These are phyloP conservation scores for Ageneiosus marmoratus DNA, from an alignment of 2,113 vertebrate species.

Conservation along the genomic window DNA sequence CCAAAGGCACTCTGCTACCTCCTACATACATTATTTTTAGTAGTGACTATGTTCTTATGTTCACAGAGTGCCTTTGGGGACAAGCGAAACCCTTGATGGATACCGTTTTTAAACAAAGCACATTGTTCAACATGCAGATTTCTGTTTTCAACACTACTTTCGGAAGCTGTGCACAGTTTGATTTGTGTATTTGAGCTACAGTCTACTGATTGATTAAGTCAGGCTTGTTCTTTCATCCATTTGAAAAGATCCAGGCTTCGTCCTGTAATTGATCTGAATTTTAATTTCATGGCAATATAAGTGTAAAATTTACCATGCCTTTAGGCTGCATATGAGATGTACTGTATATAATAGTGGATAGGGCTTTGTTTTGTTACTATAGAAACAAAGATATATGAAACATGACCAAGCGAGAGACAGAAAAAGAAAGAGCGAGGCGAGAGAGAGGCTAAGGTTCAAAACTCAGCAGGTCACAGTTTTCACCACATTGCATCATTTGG, in stretches of 20 bases:
- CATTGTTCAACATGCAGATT: not conserved
- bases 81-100: not conserved
- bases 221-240: not conserved
- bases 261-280: slow-evolving; percentile 19
- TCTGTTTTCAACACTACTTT: not conserved
- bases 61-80: not conserved
- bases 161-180: slow-evolving; percentile 7
- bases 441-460: not conserved
- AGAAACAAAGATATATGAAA: slow-evolving; percentile 21
- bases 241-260: slow-evolving; percentile 1
- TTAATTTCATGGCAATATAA: slow-evolving; percentile 18
- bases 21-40: slow-evolving; percentile 35
- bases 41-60: slow-evolving; percentile 7
- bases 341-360: slow-evolving; percentile 5
- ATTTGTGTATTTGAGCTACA: not conserved
- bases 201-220: not conserved
- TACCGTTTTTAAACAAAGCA: not conserved
- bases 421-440: not conserved
- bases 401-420: not conserved
- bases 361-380: slow-evolving; percentile 46
- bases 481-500: slow-evolving; percentile 29
- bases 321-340: not conserved
- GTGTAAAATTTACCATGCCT: not conserved
- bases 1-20: slow-evolving; percentile 14
- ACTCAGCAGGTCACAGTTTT: slow-evolving; percentile 28